phyloP scores from a whole-genome alignment of 2,113 vertebrate genomes.

The Prochilodus magdalenae region DNA sequence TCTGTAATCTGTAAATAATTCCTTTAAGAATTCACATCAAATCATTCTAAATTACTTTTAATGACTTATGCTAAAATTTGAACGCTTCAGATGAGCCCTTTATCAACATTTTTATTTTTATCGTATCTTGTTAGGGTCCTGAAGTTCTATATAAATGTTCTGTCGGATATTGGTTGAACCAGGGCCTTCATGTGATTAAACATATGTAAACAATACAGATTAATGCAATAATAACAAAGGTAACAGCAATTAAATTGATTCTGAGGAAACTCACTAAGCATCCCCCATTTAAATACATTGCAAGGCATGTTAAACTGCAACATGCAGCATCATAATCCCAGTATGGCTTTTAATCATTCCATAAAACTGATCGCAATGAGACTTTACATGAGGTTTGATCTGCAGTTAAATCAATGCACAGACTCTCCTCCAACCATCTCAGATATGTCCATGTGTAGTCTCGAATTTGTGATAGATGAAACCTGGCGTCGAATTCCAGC shows the following conservation, averaged over 20 bases:
- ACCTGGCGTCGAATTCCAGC: neutral
- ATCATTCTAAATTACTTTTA: no score
- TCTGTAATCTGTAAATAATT: no score
- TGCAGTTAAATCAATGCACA: neutral
- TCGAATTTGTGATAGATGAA: neutral
- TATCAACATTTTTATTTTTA: no score
- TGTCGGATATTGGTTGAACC: no score
- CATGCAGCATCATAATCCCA: neutral
- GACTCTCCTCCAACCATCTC: neutral
- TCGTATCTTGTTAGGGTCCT: no score
- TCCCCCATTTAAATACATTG: neutral
- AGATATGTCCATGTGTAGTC: neutral
- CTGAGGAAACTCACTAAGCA: neutral
- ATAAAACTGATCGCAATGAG: neutral
- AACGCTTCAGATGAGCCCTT: no score
- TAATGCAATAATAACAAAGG: neutral
- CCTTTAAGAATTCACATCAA: no score
- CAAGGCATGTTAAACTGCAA: neutral
- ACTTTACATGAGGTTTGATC: neutral
- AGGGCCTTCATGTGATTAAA: no score
- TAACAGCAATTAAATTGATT: neutral
- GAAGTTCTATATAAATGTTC: no score
- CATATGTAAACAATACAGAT: no score
- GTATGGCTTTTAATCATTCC: neutral
- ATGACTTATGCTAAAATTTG: no score